Percentiles rank a stretch among this genome's conserved stretches.
Conservation (phyloP, 2,113 vertebrate genomes). For the Cairina moschata region DNA sequence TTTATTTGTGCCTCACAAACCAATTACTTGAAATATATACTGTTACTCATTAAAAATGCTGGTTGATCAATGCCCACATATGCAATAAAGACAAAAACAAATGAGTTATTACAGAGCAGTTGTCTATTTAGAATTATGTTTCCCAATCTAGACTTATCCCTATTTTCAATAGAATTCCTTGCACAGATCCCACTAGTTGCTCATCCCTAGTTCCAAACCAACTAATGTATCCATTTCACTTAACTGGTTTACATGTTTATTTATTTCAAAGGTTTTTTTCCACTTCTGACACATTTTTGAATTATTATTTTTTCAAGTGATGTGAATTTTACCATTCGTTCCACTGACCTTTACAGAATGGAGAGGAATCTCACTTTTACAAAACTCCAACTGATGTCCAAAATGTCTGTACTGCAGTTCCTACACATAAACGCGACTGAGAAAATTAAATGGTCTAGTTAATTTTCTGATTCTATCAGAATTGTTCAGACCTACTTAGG, state of each 20-base stretch:
- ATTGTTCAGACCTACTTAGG: not conserved
- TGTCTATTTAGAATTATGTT: not conserved
- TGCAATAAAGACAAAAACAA: not conserved
- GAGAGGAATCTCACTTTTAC: constrained; percentile 1
- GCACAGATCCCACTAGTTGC: not conserved
- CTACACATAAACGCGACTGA: not conserved
- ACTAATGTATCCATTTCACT: not conserved
- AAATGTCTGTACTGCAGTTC: not conserved
- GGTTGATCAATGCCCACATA: not conserved
- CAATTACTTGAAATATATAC: not conserved
- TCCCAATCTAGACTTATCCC: not conserved
- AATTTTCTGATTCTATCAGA: constrained; percentile 38
- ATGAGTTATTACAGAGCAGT: not conserved
- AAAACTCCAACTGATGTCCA: not conserved
- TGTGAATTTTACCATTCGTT: not conserved
- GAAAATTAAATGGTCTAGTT: constrained; percentile 29
- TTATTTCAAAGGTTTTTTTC: not conserved
- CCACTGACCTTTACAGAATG: constrained; percentile 13
- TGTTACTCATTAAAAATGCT: not conserved
- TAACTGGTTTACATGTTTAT: not conserved
- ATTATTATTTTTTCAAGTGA: not conserved
- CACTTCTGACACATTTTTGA: not conserved
- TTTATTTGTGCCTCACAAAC: not conserved
- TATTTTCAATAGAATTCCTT: not conserved
- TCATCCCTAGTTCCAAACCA: not conserved